Evolutionary conservation across 2,113 vertebrate species (phyloP), one percentile per base, ranked within the genome.

Genomic region (Cynoglossus semilaevis): DNA sequence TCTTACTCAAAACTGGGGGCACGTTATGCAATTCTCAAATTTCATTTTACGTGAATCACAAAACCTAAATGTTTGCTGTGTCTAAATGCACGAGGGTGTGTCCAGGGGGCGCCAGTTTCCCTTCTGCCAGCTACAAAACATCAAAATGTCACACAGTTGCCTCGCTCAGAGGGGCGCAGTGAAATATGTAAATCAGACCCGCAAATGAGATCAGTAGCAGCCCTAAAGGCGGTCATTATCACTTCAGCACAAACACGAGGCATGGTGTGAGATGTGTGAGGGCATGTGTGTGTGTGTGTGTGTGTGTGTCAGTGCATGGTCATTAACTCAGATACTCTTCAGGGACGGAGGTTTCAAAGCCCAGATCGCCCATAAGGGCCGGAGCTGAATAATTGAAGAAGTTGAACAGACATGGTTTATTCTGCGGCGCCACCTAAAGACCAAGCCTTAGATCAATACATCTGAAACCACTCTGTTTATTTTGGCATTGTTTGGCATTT

Each of bases 181-280:
- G 68, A 80, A 83, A 81, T 85, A 87, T 89, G 85, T 67, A 84
- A 85, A 86, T 86, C 64, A 76, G 68, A 76, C 76, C 66, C 74
- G 74, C 77, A 82, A 76, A 76, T 73, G 72, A 85, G 81, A 82
- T 88, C 80, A 81, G 81, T 72, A 64, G 77, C 69, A 81, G 66
- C 75, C 77, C 87, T 87, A 78, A 85, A 80, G 81, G 84, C 80
- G 58, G 74, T 86, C 87, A 84, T 83, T 84, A 88, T 77, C 66
- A 68, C 67, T 65, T 79, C 73, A 15, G 72, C 82, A 54, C 66
- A 75, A 72, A 43, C 72, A 66, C 59, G 58, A 72, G 62, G 17
- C 58, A 51, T 47, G 50, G 62, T 76, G 67, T 63, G 74, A 77
- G 54, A 65, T 41, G 43, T 71, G 54, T 73, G 69, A 62, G 34